These are phyloP conservation scores for Falco rusticolus DNA, from an alignment of 2,797 vertebrate genomes.

Conservation along the genomic window DNA sequence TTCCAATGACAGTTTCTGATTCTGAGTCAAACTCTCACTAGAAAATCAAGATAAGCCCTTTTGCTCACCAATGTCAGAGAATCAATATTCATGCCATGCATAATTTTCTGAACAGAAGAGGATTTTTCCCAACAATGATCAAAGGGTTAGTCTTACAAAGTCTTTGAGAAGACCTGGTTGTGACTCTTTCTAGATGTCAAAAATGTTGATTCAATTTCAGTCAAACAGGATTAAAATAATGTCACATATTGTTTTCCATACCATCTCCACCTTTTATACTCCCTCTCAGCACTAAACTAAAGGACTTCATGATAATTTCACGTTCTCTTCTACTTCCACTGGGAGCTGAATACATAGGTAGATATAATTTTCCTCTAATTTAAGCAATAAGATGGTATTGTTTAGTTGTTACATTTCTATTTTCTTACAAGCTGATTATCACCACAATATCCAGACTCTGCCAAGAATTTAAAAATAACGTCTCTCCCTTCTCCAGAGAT, in stretches of 20 bases:
- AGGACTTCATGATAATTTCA: neutral
- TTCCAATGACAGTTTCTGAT: slow-evolving; percentile 62
- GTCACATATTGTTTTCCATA: neutral
- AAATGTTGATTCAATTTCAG: neutral
- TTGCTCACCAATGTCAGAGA: slow-evolving; percentile 22
- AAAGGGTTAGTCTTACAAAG: neutral
- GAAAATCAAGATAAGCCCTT: slow-evolving; percentile 16
- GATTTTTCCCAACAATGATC: neutral
- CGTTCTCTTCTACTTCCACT: neutral
- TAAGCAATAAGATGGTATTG: neutral
- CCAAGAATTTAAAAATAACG: neutral
- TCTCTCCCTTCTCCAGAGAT: neutral
- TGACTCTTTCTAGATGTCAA: neutral
- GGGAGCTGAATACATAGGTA: neutral
- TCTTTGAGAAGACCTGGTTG: neutral
- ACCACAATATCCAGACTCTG: neutral
- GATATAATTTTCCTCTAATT: neutral
- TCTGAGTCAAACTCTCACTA: slow-evolving; percentile 52
- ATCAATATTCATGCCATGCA: slow-evolving; percentile 41
- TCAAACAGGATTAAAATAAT: neutral
- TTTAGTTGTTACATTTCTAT: neutral
- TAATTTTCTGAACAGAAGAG: neutral
- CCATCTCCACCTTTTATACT: neutral
- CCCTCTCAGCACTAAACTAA: neutral
- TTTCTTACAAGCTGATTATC: slow-evolving; percentile 11